A percentile compares a stretch with the other conserved stretches of the same genome.
phyloP scores from a whole-genome alignment of 2,888 invertebrate genomes.

The Tricholauxania praeusta region DNA sequence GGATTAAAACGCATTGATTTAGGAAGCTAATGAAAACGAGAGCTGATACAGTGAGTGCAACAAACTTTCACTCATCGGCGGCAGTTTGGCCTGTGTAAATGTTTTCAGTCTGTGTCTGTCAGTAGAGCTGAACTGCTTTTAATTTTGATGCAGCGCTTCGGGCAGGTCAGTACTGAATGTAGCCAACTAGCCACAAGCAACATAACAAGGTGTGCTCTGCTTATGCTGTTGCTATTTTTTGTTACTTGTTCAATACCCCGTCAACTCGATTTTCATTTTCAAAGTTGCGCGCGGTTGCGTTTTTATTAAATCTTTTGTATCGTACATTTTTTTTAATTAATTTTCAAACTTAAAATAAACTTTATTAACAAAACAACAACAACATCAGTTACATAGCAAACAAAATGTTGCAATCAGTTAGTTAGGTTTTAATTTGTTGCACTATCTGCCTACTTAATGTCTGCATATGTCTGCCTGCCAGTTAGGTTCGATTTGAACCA shows the following conservation, averaged over 20 bases:
- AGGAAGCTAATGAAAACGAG: not conserved
- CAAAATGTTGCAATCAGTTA: slow-evolving; percentile 23
- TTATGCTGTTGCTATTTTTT: slow-evolving; percentile 1
- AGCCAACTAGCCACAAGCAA: no score
- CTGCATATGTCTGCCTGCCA: no score
- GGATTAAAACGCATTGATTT: not conserved
- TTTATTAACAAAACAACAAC: not conserved
- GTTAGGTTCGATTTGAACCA: slow-evolving; percentile 6
- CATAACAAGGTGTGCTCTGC: not conserved
- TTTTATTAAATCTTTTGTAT: not conserved
- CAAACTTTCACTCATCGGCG: slow-evolving; percentile 16
- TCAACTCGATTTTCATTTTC: slow-evolving; percentile 22
- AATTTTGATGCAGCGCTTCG: no score
- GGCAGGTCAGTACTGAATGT: no score
- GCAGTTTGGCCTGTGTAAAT: not conserved
- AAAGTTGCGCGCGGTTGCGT: slow-evolving; percentile 8
- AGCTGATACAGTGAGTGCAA: slow-evolving; percentile 6
- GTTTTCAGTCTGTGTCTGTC: not conserved
- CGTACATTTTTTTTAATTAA: not conserved
- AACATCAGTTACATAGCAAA: not conserved
- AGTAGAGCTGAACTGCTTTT: not conserved
- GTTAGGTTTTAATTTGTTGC: no score
- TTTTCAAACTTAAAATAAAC: not conserved
- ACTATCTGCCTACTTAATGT: no score
- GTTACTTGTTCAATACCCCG: not conserved